These are phyloP conservation scores for Xenops minutus DNA, from an alignment of 2,797 vertebrate genomes.

Conservation along the genomic window DNA sequence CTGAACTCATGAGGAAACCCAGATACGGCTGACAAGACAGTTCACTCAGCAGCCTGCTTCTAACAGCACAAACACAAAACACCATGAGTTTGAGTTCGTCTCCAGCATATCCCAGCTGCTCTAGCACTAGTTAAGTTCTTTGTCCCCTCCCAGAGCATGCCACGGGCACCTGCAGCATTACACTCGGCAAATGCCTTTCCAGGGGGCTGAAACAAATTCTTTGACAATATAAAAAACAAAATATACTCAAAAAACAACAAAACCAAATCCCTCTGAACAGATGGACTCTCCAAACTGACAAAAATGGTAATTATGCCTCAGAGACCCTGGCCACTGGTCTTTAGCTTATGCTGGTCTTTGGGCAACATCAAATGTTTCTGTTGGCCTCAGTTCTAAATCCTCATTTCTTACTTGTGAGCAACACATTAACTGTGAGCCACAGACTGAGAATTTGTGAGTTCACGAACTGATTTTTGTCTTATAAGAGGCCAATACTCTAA, in stretches of 20 bases:
- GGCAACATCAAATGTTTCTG: not conserved
- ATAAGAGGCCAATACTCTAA: not conserved
- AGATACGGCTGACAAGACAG: not conserved
- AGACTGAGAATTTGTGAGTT: not conserved
- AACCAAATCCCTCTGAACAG: not conserved
- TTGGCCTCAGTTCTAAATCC: not conserved
- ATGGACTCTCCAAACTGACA: not conserved
- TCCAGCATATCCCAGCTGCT: not conserved
- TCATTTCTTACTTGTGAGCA: not conserved
- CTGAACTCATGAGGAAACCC: not conserved
- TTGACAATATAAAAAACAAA: not conserved
- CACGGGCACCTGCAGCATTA: not conserved
- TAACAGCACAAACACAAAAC: not conserved
- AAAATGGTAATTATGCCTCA: not conserved
- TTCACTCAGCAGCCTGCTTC: not conserved
- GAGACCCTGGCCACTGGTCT: not conserved
- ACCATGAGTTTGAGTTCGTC: rapidly evolving
- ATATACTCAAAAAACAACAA: not conserved
- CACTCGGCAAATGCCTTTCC: rapidly evolving
- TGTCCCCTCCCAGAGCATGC: not conserved
- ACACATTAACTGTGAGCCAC: not conserved
- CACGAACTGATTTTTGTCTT: not conserved
- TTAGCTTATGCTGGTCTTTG: not conserved
- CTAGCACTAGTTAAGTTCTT: rapidly evolving
- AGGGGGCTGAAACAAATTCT: not conserved